Evolutionary conservation across 2,113 vertebrate species (phyloP).

Genomic region (Bufo bufo): DNA sequence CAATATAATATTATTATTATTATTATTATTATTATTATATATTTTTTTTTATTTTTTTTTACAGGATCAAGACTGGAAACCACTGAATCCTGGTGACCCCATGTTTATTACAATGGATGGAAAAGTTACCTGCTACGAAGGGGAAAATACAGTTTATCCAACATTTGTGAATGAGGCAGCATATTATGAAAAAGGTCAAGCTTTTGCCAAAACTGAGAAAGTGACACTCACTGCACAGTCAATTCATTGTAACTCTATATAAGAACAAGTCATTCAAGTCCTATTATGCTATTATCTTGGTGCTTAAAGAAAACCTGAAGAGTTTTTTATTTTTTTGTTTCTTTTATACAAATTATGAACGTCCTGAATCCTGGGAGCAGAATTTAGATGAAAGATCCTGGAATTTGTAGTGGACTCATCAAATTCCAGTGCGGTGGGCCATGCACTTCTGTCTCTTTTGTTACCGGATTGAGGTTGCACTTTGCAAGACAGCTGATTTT

Average conservation of each 20-base stretch:
- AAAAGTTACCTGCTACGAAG: constrained; percentile 79
- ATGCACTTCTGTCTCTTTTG: neutral
- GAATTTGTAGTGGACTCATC: neutral
- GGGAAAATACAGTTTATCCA: constrained; percentile 81
- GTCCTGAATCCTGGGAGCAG: neutral
- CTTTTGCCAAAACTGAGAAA: constrained; percentile 86
- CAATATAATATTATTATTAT: neutral
- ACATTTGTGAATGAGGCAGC: constrained; percentile 96
- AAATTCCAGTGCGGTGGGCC: neutral
- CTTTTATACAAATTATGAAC: neutral
- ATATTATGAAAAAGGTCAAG: constrained; percentile 96
- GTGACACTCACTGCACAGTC: constrained; percentile 75
- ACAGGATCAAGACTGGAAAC: constrained; percentile 96
- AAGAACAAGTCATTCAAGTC: neutral
- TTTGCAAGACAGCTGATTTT: neutral
- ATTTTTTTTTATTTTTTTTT: constrained; percentile 39
- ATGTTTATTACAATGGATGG: constrained; percentile 91
- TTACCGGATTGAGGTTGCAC: neutral
- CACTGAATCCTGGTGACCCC: constrained; percentile 87
- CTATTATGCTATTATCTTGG: neutral
- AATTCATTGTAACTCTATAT: constrained; percentile 65
- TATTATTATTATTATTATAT: no score
- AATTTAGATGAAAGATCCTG: neutral
- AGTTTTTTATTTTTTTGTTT: no score
- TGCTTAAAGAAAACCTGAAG: no score